Percentiles rank a stretch among this genome's conserved stretches.
These are phyloP conservation scores for Xestia rhomboidea DNA, from an alignment of 2,888 invertebrate species.

Conservation along the genomic window DNA sequence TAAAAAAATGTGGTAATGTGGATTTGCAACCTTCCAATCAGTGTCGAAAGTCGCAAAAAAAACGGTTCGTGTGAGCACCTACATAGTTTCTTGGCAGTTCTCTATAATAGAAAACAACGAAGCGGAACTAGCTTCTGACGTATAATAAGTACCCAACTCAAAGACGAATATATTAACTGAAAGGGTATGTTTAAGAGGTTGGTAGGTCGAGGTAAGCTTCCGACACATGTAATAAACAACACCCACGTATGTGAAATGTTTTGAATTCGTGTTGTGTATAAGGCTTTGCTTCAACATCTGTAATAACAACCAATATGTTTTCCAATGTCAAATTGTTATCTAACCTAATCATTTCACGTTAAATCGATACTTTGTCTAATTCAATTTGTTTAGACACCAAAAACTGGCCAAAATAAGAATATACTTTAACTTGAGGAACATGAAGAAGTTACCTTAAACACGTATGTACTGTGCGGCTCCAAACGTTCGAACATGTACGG, in stretches of 20 bases:
- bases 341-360: neutral
- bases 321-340: neutral
- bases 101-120: neutral
- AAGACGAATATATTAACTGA: neutral
- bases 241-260: neutral
- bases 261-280: neutral
- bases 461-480: slow-evolving; percentile 94
- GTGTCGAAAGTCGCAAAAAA: neutral
- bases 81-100: neutral
- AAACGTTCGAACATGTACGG: slow-evolving; percentile 95
- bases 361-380: neutral
- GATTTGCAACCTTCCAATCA: neutral
- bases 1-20: neutral
- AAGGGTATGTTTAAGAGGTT: neutral
- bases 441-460: slow-evolving; percentile 91
- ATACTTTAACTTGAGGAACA: neutral
- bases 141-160: neutral
- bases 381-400: neutral
- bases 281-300: neutral
- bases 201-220: neutral
- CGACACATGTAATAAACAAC: neutral
- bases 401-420: neutral
- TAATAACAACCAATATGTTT: neutral
- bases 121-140: neutral
- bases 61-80: neutral